Evolutionary conservation across 23 tunicate species (phyloP), one percentile per base, ranked within the genome.

Genomic region (Halocynthia aurantium): DNA sequence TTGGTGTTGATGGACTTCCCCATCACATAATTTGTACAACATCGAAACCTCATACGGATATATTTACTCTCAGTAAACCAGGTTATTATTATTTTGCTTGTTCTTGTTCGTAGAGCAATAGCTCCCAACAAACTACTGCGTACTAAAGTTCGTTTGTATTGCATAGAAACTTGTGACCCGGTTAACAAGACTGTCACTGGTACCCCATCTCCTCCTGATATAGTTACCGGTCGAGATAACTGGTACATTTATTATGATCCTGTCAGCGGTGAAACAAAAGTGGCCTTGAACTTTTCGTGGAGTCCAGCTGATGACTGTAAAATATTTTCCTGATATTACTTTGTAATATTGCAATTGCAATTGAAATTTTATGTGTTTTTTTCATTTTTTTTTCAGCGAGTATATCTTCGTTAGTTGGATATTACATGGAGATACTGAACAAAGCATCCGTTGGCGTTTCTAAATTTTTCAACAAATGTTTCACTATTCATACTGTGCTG

Each of bases 201-300:
- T 8, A 54, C 56, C 8, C 78, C 78, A 18, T 74, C 78, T 8
- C 18, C 78, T 13, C 78, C 78, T 22, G 57, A 11, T 8, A 62
- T 54, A 54, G 31, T 74, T 8, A 8, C 64, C 18, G 20, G 22
- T 8, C 40, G 56, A 2, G 64, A 54, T 8, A 64, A 74, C 55
- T 74, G 78, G 78, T 74, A 74, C 21, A 74, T 54, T 17, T 74
- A 54, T 44, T 19, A 13, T 11, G 78, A 74, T 74, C 17, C 55
- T 19, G 55, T 2, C 10, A 74, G 20, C 8, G 78, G 78, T 21
- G 78, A 74, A 8, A 53, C 56, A 10, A 74, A 71, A 77, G 52
- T 87, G 21, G 93, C 86, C 10, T 77, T 87, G 12, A 87, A 87
- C 55, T 77, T 87, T 61, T 77, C 93, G 6, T 87, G 93, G 93